Evolutionary conservation across 2,888 invertebrate species (phyloP), one percentile per base, ranked within the genome.

Genomic region (Parnassius smintheus): DNA sequence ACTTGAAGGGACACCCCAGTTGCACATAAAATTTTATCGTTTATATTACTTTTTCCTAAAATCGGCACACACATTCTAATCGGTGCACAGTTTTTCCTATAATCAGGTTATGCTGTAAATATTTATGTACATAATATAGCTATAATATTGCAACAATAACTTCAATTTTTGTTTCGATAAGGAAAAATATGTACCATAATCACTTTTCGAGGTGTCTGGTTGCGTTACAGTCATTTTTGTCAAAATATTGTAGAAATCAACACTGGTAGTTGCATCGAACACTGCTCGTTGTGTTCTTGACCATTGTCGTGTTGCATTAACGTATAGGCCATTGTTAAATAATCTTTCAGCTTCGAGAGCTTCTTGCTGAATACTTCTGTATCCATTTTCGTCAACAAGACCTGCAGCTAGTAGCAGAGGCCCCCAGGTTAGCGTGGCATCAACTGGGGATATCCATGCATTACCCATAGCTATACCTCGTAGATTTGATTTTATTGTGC

Each of bases 361-460:
- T 0, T 89, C 82, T 1, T 70, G 74, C 70, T 94, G 92, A 22
- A 97, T 94, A 4, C 77, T 75, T 1, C 93, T 84, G 70, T 93
- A 92, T 0, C 96, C 96, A 59, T 81, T 79, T 54, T 93, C 87
- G 80, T 97, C 96, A 12, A 97, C 93, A 65, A 96, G 89, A 7
- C 95, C 95, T 82, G 95, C 94, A 13, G 94, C 93, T 41, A 96
- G 91, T 9, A 98, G 91, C 72, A 95, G 94, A 0, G 96, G 96
- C 0, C 95, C 97, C 97, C 97, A 98, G 0, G 96, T 95, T 45
- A 96, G 84, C 0, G 96, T 96, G 0, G 96, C 95, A 77, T 98
- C 97, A 58, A 97, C 93, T 0, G 98, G 97, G 1, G 96, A 96
- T 66, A 98, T 96, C 98, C 98, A 98, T 0, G 97, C 94, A 82